A percentile compares a stretch with the other conserved stretches of the same genome.
phyloP scores from a whole-genome alignment of 2,113 vertebrate genomes.

The Chloroceryle aenea region DNA sequence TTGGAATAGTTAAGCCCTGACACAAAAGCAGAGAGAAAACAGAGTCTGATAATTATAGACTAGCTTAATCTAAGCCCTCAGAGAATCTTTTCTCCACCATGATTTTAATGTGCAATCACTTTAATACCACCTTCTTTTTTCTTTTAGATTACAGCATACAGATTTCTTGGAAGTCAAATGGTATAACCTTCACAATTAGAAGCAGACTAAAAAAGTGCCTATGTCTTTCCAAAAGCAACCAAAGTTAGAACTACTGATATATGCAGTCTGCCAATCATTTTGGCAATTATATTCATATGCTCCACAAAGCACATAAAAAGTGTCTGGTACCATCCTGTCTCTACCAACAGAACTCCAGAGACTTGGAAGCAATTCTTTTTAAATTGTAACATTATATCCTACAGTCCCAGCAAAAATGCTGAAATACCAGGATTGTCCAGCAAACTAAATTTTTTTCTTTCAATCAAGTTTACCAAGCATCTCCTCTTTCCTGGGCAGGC shows the following conservation, averaged over 20 bases:
- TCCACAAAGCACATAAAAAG: neutral
- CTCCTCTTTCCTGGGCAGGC: neutral
- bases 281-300: neutral
- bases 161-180: neutral
- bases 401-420: neutral
- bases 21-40: neutral
- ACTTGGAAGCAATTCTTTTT: neutral
- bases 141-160: neutral
- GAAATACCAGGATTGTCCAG: neutral
- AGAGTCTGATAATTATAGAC: neutral
- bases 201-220: neutral
- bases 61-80: neutral
- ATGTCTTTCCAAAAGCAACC: neutral
- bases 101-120: neutral
- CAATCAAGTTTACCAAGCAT: neutral
- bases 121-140: neutral
- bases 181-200: neutral
- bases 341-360: neutral
- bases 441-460: neutral
- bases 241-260: neutral
- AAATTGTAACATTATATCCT: neutral
- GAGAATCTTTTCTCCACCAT: neutral
- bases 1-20: neutral
- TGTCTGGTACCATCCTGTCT: neutral
- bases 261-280: neutral